Evolutionary conservation across 2,113 vertebrate species (phyloP), one percentile per base, ranked within the genome.

Genomic region (Chascanopsetta lugubris): DNA sequence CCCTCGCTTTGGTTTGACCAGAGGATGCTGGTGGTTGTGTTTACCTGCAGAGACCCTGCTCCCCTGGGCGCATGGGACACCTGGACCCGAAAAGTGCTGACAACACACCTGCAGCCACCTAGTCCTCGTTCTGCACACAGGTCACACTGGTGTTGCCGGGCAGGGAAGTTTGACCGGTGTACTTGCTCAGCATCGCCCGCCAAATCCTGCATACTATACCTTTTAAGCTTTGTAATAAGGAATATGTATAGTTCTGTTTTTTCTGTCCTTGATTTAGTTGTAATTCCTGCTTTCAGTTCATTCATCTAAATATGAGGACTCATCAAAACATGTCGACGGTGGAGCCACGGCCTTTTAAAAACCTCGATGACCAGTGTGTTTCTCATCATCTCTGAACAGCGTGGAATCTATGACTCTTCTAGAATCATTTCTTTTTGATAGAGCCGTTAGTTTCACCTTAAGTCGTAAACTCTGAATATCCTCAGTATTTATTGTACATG

Each of bases 311-410:
- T 59, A 64, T 49, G 66, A 20, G 22, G 38, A 42, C 17, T 62
- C 53, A 63, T 25, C 24, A 15, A 59, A 32, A 3, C 10, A 38
- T 38, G 15, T 15, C n/a, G n/a, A n/a, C n/a, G n/a, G 15, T 15
- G 6, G 69, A 82, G 62, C 36, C 59, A 72, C 65, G 47, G 18
- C 65, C 58, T 73, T 34, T 69, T 58, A 42, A 36, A 59, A 45
- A 30, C 13, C 21, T 68, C 20, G 64, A 55, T 30, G 24, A 54
- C 45, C n/a, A n/a, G n/a, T 76, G 40, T 40, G 2, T 63, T 75
- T 69, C 10, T 64, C 69, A 51, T 17, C 22, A 69, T 67, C 26
- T 20, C 6, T 76, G 57, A 11, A 69, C 69, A 61, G 30, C 73
- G 69, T 79, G 79, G 46, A 73, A 61, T 18, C 32, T 49, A 21